These are phyloP conservation scores for Diaphora mendica DNA, from an alignment of 2,888 invertebrate genomes.

Conservation along the genomic window DNA sequence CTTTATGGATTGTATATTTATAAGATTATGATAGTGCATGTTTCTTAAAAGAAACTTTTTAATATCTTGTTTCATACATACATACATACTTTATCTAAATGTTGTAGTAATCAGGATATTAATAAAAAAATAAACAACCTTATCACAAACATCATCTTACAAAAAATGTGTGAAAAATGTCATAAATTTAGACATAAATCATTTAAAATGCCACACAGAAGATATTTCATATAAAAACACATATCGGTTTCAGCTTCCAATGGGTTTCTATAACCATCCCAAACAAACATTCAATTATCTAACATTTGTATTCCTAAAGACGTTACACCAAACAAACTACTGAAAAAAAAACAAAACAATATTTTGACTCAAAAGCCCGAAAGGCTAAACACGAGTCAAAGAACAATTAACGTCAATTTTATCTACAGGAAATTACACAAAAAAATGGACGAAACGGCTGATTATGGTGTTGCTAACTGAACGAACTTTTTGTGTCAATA, in stretches of 20 bases:
- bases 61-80: no score
- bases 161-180: background rate
- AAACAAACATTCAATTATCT: constrained; percentile 39
- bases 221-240: background rate
- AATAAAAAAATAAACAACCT: background rate
- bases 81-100: no score
- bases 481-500: background rate
- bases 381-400: background rate
- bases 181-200: constrained; percentile 3
- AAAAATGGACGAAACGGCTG: background rate
- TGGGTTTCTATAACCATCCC: constrained; percentile 5
- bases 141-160: background rate
- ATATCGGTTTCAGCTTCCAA: constrained; percentile 1
- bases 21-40: no score
- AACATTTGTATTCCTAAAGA: constrained; percentile 13
- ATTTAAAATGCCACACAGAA: constrained; percentile 1
- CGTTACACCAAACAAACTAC: constrained; percentile 1
- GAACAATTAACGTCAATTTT: background rate
- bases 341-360: constrained; percentile 12
- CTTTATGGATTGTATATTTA: no score
- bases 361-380: constrained; percentile 2
- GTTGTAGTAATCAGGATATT: no score
- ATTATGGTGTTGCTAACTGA: background rate
- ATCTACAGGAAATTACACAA: constrained; percentile 5
- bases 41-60: no score